Evolutionary conservation across 2,888 invertebrate species (phyloP), one percentile per base, ranked within the genome.

Genomic region (Aphidius colemani): DNA sequence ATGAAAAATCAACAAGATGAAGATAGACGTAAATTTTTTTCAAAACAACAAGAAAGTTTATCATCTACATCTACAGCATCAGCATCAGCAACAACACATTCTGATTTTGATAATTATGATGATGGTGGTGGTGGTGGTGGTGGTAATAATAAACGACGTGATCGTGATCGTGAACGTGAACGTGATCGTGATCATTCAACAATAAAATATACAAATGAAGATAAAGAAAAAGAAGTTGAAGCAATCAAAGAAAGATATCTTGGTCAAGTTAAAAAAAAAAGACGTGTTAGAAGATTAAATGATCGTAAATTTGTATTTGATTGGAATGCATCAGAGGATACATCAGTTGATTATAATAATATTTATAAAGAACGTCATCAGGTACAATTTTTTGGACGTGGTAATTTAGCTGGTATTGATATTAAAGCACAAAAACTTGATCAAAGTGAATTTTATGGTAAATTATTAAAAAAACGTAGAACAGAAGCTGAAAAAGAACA

Each of bases 301-400:
- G 99, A 99, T 80, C 87, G 98, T 11, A 99, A 99, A 84, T 99
- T 99, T 85, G 98, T 99, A 0, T 99, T 99, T 83, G 99, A 99
- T 83, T 99, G 99, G 99, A 99, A 99, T 84, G 97, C 96, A 0
- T 93, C 94, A 0, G 99, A 99, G 83, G 99, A 99, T 78, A 99
- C 99, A 0, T 96, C 97, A 3, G 91, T 92, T 67, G 99, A 99
- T 85, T 99, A 99, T 78, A 99, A 99, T 83, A 89, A 91, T 66
- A 85, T 99, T 30, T 99, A 99, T 78, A 98, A 98, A 82, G 96
- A 98, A 73, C 88, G 94, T 57, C 98, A 99, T 84, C 95, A 97
- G 84, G 94, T 96, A 6, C 97, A 98, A 84, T 98, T 99, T 82
- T 99, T 94, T 85, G 99, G 99, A 0, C 87, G 99, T 66, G 99